phyloP scores from a whole-genome alignment of 2,113 vertebrate species.

The Phoenicopterus ruber region DNA sequence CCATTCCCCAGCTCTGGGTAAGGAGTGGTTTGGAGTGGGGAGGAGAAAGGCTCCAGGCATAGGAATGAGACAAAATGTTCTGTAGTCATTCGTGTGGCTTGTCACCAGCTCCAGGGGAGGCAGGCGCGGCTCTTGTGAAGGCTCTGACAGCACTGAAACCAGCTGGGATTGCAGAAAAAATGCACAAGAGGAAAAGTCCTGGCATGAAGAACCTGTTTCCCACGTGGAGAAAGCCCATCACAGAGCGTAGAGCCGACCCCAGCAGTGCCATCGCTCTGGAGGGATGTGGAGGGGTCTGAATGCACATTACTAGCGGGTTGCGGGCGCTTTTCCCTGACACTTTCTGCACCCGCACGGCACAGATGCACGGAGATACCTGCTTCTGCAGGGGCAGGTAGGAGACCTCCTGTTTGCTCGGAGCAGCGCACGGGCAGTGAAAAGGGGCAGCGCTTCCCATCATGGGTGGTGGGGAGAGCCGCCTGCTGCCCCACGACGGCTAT shows the following conservation, averaged over 20 bases:
- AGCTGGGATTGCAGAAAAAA: background rate
- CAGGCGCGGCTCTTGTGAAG: background rate
- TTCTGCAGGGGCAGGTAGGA: background rate
- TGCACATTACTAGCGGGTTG: rapidly evolving
- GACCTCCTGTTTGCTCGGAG: background rate
- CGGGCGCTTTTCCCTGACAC: rapidly evolving
- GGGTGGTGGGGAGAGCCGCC: background rate
- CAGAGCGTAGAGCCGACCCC: rapidly evolving
- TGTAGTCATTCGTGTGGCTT: background rate
- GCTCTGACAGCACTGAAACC: background rate
- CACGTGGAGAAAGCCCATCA: background rate
- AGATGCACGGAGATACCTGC: background rate
- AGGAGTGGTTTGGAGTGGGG: background rate
- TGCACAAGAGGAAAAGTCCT: background rate
- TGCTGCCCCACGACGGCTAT: rapidly evolving
- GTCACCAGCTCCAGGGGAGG: background rate
- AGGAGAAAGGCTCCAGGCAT: background rate
- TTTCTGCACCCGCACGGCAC: background rate
- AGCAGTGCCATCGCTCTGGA: background rate
- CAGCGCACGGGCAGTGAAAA: background rate
- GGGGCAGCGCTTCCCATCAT: background rate
- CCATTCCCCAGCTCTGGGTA: background rate
- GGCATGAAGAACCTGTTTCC: background rate
- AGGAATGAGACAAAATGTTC: conserved; percentile 14
- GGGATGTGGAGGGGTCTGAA: rapidly evolving